phyloP scores from a whole-genome alignment of 2,888 invertebrate genomes.

The Uloborus plumipes region DNA sequence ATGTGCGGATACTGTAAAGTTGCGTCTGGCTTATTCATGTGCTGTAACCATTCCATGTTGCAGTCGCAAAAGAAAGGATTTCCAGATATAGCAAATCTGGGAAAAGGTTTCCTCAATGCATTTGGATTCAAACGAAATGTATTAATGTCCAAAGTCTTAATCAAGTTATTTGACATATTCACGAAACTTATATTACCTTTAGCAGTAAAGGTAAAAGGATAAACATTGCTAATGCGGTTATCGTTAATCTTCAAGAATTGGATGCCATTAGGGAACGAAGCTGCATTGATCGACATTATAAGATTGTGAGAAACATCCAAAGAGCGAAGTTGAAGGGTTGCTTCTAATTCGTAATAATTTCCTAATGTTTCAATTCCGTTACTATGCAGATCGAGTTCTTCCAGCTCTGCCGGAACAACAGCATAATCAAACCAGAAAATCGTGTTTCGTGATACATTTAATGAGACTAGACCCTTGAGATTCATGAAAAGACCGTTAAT shows the following conservation, averaged over 20 bases:
- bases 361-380: constrained; percentile 85
- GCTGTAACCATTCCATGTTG: constrained; percentile 91
- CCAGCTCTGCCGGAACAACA: constrained; percentile 83
- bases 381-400: constrained; percentile 91
- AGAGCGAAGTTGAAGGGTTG: constrained; percentile 83
- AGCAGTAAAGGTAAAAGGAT: constrained; percentile 89
- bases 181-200: constrained; percentile 90
- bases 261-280: constrained; percentile 85
- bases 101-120: constrained; percentile 79
- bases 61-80: constrained; percentile 91
- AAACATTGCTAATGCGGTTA: constrained; percentile 86
- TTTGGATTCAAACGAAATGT: constrained; percentile 86
- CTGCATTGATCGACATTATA: constrained; percentile 82
- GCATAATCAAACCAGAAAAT: constrained; percentile 90
- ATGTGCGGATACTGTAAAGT: constrained; percentile 84
- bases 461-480: constrained; percentile 86
- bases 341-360: constrained; percentile 87
- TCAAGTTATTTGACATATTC: constrained; percentile 92
- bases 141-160: constrained; percentile 89
- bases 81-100: constrained; percentile 86
- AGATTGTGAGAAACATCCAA: constrained; percentile 93
- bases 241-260: constrained; percentile 90
- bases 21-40: constrained; percentile 78
- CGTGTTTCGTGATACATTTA: constrained; percentile 92
- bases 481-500: constrained; percentile 87